A percentile compares a stretch with the other conserved stretches of the same genome.
Evolutionary conservation across 2,797 vertebrate genomes (phyloP).

Genomic region (Sebastes matsubarae): DNA sequence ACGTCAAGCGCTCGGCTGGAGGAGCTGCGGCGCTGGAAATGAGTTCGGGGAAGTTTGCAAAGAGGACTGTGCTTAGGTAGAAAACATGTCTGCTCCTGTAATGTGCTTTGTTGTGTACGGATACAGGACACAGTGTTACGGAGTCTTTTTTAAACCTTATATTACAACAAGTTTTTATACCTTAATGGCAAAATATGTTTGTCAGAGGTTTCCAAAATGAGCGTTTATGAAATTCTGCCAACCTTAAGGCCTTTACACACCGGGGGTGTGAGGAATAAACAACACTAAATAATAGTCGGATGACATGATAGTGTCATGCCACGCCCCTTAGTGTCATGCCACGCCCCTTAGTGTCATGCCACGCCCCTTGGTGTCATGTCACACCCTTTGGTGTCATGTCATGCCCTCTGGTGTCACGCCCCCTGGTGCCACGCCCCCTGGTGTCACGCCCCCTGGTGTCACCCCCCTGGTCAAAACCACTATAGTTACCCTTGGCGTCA

Average conservation of each 20-base stretch:
- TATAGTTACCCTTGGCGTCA: too few relatives aligned
- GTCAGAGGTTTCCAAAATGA: neutral
- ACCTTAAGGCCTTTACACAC: neutral
- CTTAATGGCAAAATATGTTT: neutral
- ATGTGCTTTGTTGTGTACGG: neutral
- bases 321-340: accelerated
- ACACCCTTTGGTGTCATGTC: too few relatives aligned
- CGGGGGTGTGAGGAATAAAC: too few relatives aligned
- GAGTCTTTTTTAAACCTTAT: neutral
- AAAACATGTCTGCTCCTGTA: neutral
- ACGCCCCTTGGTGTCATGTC: too few relatives aligned
- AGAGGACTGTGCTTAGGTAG: neutral
- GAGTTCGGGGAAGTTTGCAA: constrained; percentile 29
- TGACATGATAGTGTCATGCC: too few relatives aligned
- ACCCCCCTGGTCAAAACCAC: too few relatives aligned
- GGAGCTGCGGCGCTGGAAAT: constrained; percentile 20
- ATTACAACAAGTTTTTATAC: neutral
- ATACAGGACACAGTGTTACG: neutral
- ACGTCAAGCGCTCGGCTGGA: constrained; percentile 4
- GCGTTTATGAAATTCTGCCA: neutral
- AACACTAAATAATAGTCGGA: too few relatives aligned
- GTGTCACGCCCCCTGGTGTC: too few relatives aligned
- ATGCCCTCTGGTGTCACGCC: too few relatives aligned
- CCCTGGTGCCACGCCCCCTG: too few relatives aligned
- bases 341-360: accelerated